A percentile compares a stretch with the other conserved stretches of the same genome.
phyloP scores from a whole-genome alignment of 2,888 invertebrate genomes.

The Cephus rjabovi region DNA sequence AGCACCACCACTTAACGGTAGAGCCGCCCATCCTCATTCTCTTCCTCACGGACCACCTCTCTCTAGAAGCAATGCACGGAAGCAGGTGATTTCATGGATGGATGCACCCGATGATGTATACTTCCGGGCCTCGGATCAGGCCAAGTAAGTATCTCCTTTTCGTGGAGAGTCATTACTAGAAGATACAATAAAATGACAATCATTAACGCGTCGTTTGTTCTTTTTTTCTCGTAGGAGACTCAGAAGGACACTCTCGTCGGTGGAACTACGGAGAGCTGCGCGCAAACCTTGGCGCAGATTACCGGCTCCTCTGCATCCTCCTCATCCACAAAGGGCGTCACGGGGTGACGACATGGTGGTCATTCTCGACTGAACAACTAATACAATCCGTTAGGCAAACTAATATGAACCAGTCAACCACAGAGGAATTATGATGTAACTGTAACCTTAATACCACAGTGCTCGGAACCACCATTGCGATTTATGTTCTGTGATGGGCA shows the following conservation, averaged over 20 bases:
- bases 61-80: constrained; percentile 80
- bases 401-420: constrained; percentile 33
- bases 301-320: constrained; percentile 49
- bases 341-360: constrained; percentile 66
- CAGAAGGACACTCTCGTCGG: constrained; percentile 82
- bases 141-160: constrained; percentile 77
- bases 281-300: constrained; percentile 85
- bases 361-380: constrained; percentile 64
- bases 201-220: background rate
- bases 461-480: background rate
- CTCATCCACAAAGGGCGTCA: constrained; percentile 54
- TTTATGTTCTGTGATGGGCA: background rate
- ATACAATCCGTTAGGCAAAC: constrained; percentile 25
- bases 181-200: background rate
- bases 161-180: background rate
- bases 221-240: constrained; percentile 75
- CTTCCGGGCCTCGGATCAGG: constrained; percentile 90
- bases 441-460: background rate
- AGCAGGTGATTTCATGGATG: constrained; percentile 97
- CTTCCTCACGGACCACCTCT: constrained; percentile 71
- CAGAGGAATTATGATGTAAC: constrained; percentile 31
- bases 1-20: constrained; percentile 59
- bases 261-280: constrained; percentile 85
- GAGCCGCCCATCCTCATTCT: constrained; percentile 58
- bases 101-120: constrained; percentile 98